Percentiles rank a stretch among this genome's conserved stretches.
These are phyloP conservation scores for Nemapogon koenigi DNA, from an alignment of 2,888 invertebrate species.

Conservation along the genomic window DNA sequence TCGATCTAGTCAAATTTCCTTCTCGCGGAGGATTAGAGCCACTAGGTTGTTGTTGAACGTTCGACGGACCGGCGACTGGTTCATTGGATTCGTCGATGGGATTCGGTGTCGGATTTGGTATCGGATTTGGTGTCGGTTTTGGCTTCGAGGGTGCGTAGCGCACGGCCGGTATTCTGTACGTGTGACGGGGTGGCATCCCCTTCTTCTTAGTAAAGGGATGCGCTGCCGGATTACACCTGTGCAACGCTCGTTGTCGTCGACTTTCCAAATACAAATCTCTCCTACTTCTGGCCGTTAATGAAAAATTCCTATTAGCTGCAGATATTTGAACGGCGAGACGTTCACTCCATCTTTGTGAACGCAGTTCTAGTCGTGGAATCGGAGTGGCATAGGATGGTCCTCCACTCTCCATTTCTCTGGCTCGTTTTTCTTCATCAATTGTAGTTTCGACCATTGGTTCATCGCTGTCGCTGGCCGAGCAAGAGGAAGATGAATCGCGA, in stretches of 20 bases:
- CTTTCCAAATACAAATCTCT: conserved; percentile 45
- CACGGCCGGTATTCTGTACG: conserved; percentile 43
- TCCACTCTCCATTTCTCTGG: too few relatives aligned
- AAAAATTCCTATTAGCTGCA: conserved; percentile 50
- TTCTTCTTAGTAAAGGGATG: conserved; percentile 42
- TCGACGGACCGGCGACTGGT: conserved; percentile 40
- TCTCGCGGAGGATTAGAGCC: not conserved
- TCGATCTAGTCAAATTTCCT: not conserved
- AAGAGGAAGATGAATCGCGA: not conserved
- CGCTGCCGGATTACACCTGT: conserved; percentile 43
- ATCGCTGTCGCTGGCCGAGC: not conserved
- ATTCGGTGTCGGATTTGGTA: conserved; percentile 20
- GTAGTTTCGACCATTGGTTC: too few relatives aligned
- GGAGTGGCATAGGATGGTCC: too few relatives aligned
- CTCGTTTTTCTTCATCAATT: too few relatives aligned
- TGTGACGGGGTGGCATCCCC: conserved; percentile 35
- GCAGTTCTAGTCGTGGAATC: too few relatives aligned
- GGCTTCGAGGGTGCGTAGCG: conserved; percentile 21
- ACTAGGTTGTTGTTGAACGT: not conserved
- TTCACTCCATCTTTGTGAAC: conserved; percentile 45
- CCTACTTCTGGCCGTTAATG: conserved; percentile 41
- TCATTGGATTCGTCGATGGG: conserved; percentile 26
- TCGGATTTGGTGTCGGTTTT: conserved; percentile 26
- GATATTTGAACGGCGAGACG: conserved; percentile 54
- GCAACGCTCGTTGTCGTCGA: conserved; percentile 44